Evolutionary conservation across 2,888 invertebrate genomes (phyloP).

Genomic region (Mythimna vitellina): DNA sequence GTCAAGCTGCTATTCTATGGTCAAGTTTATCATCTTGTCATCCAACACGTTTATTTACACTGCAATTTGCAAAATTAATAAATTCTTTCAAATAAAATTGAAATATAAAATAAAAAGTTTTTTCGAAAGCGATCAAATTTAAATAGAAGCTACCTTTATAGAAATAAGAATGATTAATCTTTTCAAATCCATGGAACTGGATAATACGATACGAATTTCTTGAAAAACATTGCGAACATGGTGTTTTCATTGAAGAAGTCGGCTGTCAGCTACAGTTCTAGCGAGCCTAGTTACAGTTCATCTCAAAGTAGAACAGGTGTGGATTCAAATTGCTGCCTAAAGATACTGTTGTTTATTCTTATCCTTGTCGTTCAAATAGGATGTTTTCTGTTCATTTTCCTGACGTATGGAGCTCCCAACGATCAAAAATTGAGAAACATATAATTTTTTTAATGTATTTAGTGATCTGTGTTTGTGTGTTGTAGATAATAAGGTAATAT

Average conservation of each 20-base stretch:
- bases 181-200: constrained; percentile 25
- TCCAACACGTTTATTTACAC: constrained; percentile 26
- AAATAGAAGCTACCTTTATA: constrained; percentile 5
- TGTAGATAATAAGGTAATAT: constrained; percentile 24
- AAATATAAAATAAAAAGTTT: background rate
- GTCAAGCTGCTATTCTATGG: background rate
- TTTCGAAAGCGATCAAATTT: background rate
- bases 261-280: constrained; percentile 27
- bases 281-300: constrained; percentile 1
- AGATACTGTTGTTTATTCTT: constrained; percentile 64
- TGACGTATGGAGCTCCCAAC: constrained; percentile 35
- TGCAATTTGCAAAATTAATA: constrained; percentile 18
- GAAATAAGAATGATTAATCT: constrained; percentile 38
- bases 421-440: background rate
- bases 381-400: constrained; percentile 67
- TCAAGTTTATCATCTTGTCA: constrained; percentile 17
- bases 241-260: constrained; percentile 70
- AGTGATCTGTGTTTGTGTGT: constrained; percentile 2
- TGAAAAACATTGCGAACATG: constrained; percentile 52
- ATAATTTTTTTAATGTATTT: background rate
- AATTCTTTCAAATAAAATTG: constrained; percentile 9
- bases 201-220: background rate
- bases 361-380: constrained; percentile 74
- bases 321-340: constrained; percentile 73
- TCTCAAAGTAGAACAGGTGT: constrained; percentile 20